Evolutionary conservation across 2,888 invertebrate species (phyloP), one percentile per base, ranked within the genome.

Genomic region (Drosophila niveifrons): DNA sequence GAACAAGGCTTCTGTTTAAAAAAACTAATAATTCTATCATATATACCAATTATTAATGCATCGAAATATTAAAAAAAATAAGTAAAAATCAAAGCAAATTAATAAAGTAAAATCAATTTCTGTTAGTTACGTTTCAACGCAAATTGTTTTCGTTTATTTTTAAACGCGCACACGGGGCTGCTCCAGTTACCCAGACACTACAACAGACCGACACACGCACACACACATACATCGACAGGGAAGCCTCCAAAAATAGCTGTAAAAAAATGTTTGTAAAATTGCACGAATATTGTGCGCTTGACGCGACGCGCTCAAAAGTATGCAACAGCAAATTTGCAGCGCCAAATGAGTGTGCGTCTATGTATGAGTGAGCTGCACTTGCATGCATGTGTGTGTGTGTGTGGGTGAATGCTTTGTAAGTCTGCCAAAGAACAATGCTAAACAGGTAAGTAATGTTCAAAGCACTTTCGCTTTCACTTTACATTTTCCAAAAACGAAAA

Each of bases 131-230:
- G 63, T 18, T 18, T 31, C 28, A 36, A 15, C 66, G 61, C 53
- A 73, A 85, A 73, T 72, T 76, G 80, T 70, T 66, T 78, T 72
- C 47, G 59, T 66, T 79, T 88, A 77, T 88, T 88, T 88, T 72
- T 77, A 75, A 84, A 72, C 72, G 41, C 67, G 65, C 72, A 52
- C 72, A 67, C 58, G 41, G 59, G 52, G 55, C 47, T 66, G 62
- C 66, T 58, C 66, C 51, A 57, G 65, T 67, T 55, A 58, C 63
- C 34, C 64, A 79, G 56, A 73, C 66, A 73, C 23, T 67, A 50
- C 63, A 59, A 41, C n/a, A 53, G 23, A 51, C 53, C 18, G 39
- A 50, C 36, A 46, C 17, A 56, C 31, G 46, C 28, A 28, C 31
- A 39, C 23, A 17, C 0, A 53, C 46, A 59, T 41, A 48, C 57